Evolutionary conservation across 1,140 invertebrate genomes (phyloP), one percentile per base, ranked within the genome.

Genomic region (Maniola jurtina): DNA sequence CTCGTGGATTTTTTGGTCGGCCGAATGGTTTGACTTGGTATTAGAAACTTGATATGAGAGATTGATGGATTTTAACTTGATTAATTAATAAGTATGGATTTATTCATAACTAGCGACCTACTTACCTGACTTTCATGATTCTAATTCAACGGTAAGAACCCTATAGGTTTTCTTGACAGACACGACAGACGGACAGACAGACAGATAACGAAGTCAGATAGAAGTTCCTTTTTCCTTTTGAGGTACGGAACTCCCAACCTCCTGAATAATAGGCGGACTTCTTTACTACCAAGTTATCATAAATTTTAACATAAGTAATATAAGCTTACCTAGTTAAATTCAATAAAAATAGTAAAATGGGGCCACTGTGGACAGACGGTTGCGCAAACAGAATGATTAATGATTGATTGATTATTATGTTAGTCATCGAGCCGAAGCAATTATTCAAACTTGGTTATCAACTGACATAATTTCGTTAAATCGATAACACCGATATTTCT

Each of bases 391-490:
- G 40, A 59, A 61, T 83, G 83, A 82, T 81, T 78, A 75, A 71
- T 79, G 80, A 85, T 82, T 83, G 80, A 79, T 84, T 80, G 77
- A 73, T 77, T 65, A 74, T 74, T 72, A 16, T 68, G 73, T 68
- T 68, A 80, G 59, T 75, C 76, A 76, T 74, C 70, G 68, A 59
- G 55, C 56, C 62, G 69, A 71, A 79, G 77, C 82, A 82, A 84
- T 88, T 88, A 86, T 86, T 81, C 77, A 81, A 70, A 77, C 64
- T 75, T 71, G 66, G 61, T 73, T 86, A 86, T 83, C 82, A 66
- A 60, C 68, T 79, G 81, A 86, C 80, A 84, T 85, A 77, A 88
- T 84, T 80, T 73, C 67, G 60, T 57, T 73, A 70, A 66, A 66
- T 55, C 69, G 74, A 76, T 76, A 70, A 55, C 58, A 34, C 52